A percentile compares a stretch with the other conserved stretches of the same genome.
Conservation (phyloP, 2,888 invertebrate species). For the Netelia melanura region DNA sequence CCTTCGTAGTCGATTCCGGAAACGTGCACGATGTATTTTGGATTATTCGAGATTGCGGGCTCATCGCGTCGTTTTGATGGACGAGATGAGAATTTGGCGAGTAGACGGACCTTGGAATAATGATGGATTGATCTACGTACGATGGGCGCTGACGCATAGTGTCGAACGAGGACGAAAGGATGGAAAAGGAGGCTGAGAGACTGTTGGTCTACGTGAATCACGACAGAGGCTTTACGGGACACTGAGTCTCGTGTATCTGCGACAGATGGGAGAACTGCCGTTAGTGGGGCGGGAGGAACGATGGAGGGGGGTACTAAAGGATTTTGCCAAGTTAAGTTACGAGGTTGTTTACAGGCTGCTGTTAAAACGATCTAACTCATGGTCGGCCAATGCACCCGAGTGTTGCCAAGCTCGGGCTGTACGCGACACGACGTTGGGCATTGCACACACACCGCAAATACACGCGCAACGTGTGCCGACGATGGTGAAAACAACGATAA, state of each 20-base stretch:
- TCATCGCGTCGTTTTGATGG: background rate
- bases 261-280: constrained; percentile 38
- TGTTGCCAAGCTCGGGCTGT: constrained; percentile 74
- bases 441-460: constrained; percentile 67
- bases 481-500: constrained; percentile 14
- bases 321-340: constrained; percentile 77
- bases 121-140: background rate
- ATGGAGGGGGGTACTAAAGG: constrained; percentile 59
- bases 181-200: background rate
- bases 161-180: background rate
- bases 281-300: constrained; percentile 63
- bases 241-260: constrained; percentile 25
- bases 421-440: constrained; percentile 67
- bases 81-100: constrained; percentile 33
- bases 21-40: background rate
- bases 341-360: constrained; percentile 82
- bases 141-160: constrained; percentile 10
- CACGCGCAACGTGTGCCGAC: constrained; percentile 55
- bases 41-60: background rate
- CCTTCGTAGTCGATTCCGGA: constrained; percentile 12
- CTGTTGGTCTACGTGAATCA: constrained; percentile 21
- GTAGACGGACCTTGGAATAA: constrained; percentile 2
- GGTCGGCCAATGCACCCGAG: constrained; percentile 81
- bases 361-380: constrained; percentile 82
- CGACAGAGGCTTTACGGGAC: constrained; percentile 12